Evolutionary conservation across 2,888 invertebrate species (phyloP), one percentile per base, ranked within the genome.

Genomic region (Dolomedes plantarius): DNA sequence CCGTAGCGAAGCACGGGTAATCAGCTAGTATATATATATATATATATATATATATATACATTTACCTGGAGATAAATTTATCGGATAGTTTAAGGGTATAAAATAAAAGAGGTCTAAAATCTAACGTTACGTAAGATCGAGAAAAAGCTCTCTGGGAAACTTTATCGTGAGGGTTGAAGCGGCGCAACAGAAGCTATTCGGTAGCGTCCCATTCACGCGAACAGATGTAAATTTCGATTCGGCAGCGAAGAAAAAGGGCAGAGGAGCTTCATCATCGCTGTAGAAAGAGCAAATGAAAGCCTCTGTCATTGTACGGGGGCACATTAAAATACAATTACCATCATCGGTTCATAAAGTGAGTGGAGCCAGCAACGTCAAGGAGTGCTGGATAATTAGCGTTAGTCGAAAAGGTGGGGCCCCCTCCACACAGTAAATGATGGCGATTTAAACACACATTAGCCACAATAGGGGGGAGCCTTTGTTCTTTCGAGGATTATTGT

Each of bases 301-400:
- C 56, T 46, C 75, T 83, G 77, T 67, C 72, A 72, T 72, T 76
- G 77, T 67, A 41, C 29, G 36, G 32, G 29, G 65, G 62, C 85
- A 74, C 85, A 86, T 86, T 86, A 86, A 86, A 86, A 86, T 79
- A 79, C 85, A 86, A 86, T 86, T 86, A 86, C 78, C 78, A 69
- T 79, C 85, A 78, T 77, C 83, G 39, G 64, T 72, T 68, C 77
- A 85, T 85, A 85, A 85, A 82, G 76, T 71, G 81, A 81, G n/a
- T n/a, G n/a, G n/a, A n/a, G 74, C 81, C 69, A 74, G 68, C 74
- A 62, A 27, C 27, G 56, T 31, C 23, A 69, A 82, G 71, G 85
- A 86, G 78, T 74, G 67, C 31, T 31, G 68, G 77, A 85, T 85
- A 85, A 85, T 85, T 85, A 85, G 83, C 77, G 67, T 75, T 31